Conservation (phyloP, 1,140 invertebrate species). For the Dreissena polymorpha region DNA sequence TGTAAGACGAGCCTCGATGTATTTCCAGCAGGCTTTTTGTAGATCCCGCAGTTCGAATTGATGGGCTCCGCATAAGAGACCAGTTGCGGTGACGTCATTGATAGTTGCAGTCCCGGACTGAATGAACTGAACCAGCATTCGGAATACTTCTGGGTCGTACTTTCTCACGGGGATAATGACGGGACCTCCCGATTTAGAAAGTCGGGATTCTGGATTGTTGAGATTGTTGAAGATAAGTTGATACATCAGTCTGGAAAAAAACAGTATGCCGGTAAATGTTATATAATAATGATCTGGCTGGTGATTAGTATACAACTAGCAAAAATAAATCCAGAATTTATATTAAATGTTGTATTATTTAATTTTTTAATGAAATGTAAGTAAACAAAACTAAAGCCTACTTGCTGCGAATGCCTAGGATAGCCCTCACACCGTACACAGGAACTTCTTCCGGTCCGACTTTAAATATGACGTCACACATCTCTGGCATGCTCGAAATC, state of each 20-base stretch:
- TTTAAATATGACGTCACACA: constrained; percentile 60
- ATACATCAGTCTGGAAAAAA: constrained; percentile 32
- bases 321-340: background rate
- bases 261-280: background rate
- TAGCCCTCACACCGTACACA: constrained; percentile 53
- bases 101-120: constrained; percentile 47
- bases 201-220: too few species aligned
- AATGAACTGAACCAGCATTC: constrained; percentile 44
- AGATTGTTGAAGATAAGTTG: constrained; percentile 41
- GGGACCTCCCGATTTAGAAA: background rate
- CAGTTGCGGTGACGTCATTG: constrained; percentile 15
- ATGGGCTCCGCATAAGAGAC: too few species aligned
- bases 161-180: constrained; percentile 35
- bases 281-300: background rate
- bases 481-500: constrained; percentile 56
- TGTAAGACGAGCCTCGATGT: too few species aligned
- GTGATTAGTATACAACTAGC: background rate
- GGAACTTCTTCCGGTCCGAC: constrained; percentile 51
- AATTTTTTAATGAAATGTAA: too few species aligned
- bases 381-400: constrained; percentile 5
- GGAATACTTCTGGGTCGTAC: constrained; percentile 53
- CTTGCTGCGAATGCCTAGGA: constrained; percentile 55
- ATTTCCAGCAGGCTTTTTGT: too few species aligned
- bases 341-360: background rate
- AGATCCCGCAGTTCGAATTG: too few species aligned